These are phyloP conservation scores for Panzeria rudis DNA, from an alignment of 2,888 invertebrate species.

Conservation along the genomic window DNA sequence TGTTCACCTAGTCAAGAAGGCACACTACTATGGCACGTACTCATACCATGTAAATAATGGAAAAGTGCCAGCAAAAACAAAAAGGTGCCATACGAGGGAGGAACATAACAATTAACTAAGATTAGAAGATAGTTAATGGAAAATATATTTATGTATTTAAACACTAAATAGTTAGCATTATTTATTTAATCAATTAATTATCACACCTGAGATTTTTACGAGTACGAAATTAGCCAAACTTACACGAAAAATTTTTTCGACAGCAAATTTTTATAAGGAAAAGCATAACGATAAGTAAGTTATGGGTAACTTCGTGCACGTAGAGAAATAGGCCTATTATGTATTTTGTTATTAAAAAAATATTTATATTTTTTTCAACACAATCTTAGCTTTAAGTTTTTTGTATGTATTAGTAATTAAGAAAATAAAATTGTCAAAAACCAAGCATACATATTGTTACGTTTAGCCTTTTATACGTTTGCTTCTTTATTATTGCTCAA, in stretches of 20 bases:
- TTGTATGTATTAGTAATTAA: neutral
- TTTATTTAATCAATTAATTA: neutral
- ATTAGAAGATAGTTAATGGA: neutral
- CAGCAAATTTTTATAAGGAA: no score
- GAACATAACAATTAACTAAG: neutral
- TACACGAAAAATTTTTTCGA: no score
- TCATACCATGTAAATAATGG: conserved; percentile 79
- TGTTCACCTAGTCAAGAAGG: conserved; percentile 82
- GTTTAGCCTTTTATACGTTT: no score
- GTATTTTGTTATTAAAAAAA: no score
- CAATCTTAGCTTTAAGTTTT: neutral
- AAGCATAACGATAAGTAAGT: no score
- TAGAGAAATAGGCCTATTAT: no score
- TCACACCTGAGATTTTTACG: no score
- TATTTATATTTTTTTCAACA: neutral
- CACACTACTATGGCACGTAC: conserved; percentile 79
- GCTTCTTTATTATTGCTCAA: no score
- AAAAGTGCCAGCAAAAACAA: neutral
- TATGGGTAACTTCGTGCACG: no score
- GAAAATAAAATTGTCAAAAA: neutral
- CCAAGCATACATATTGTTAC: neutral
- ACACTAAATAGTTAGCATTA: conserved; percentile 17
- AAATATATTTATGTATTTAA: conserved; percentile 10
- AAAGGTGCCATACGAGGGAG: neutral
- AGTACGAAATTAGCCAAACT: no score